A percentile compares a stretch with the other conserved stretches of the same genome.
Evolutionary conservation across 2,888 invertebrate species (phyloP).

Genomic region (Pycnomerus fuliginosus): DNA sequence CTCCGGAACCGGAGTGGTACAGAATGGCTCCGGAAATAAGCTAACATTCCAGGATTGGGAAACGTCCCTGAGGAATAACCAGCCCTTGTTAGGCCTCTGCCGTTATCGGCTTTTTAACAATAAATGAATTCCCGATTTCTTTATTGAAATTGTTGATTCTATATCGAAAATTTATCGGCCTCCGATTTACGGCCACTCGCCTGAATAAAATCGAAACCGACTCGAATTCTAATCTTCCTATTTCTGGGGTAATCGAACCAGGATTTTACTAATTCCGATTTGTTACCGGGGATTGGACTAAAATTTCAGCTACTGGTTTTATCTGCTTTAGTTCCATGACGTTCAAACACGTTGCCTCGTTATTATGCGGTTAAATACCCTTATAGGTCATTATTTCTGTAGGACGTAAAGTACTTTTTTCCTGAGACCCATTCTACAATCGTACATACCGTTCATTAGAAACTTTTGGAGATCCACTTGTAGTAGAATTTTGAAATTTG

Average conservation of each 20-base stretch:
- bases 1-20: slow-evolving; percentile 39
- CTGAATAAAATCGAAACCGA: slow-evolving; percentile 4
- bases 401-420: too few species aligned
- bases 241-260: not conserved
- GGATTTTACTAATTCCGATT: too few species aligned
- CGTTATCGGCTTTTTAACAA: slow-evolving; percentile 41
- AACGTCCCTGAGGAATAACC: slow-evolving; percentile 38
- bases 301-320: too few species aligned
- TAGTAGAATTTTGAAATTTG: too few species aligned
- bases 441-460: too few species aligned
- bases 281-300: too few species aligned
- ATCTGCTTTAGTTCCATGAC: too few species aligned
- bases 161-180: slow-evolving; percentile 28
- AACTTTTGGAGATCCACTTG: too few species aligned
- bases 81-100: slow-evolving; percentile 29
- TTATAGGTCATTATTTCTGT: too few species aligned
- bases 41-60: slow-evolving; percentile 40
- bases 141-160: slow-evolving; percentile 37
- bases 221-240: slow-evolving; percentile 12
- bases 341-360: too few species aligned
- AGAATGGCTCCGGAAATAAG: slow-evolving; percentile 42
- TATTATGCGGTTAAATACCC: too few species aligned
- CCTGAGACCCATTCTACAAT: too few species aligned
- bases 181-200: not conserved
- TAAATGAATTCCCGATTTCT: slow-evolving; percentile 42